phyloP scores from a whole-genome alignment of 2,797 vertebrate genomes.

The Notolepis coatsorum region DNA sequence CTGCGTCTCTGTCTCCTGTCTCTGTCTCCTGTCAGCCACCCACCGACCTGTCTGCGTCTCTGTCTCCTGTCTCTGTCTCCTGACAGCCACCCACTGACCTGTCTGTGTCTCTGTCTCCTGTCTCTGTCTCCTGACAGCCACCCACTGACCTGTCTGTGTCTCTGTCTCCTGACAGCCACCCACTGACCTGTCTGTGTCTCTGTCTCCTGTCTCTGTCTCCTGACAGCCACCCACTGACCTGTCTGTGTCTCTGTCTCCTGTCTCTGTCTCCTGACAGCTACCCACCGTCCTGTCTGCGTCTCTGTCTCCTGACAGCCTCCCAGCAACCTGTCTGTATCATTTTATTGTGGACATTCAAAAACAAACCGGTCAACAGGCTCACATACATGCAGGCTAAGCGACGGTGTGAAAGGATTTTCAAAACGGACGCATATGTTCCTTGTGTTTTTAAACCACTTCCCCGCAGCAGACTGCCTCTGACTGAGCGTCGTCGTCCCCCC shows the following conservation, averaged over 20 bases:
- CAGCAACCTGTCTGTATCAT: too few species aligned
- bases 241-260: neutral
- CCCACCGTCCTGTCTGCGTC: neutral
- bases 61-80: too few species aligned
- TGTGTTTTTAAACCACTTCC: conserved; percentile 47
- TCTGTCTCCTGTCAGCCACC: too few species aligned
- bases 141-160: too few species aligned
- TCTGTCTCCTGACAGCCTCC: neutral
- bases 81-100: too few species aligned
- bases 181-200: neutral
- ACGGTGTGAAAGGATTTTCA: conserved; percentile 27
- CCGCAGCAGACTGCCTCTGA: conserved; percentile 35
- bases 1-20: too few species aligned
- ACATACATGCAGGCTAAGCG: conserved; percentile 28
- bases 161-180: too few species aligned
- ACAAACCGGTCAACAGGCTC: conserved; percentile 11
- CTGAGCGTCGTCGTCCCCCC: conserved; percentile 33
- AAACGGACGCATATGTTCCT: conserved; percentile 50
- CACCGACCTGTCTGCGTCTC: too few species aligned
- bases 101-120: too few species aligned
- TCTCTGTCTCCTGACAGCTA: neutral
- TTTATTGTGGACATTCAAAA: too few species aligned
- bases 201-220: neutral
- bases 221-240: neutral
- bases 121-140: too few species aligned